A percentile compares a stretch with the other conserved stretches of the same genome.
phyloP scores from a whole-genome alignment of 1,140 invertebrate genomes.

The Mylabris phalerata region DNA sequence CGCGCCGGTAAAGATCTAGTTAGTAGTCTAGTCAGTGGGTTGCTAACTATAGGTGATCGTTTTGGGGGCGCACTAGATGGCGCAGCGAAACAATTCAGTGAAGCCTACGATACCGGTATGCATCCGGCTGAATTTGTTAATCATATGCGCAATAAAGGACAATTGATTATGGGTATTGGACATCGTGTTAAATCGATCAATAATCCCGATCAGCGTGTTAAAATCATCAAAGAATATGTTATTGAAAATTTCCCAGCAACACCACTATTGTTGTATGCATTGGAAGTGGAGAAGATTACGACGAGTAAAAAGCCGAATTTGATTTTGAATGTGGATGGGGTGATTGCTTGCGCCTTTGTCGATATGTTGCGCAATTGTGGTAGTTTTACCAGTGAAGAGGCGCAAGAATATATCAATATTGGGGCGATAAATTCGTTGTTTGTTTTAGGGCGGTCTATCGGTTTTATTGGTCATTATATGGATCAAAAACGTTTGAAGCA shows the following conservation, averaged over 20 bases:
- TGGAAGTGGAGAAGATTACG: conserved; percentile 98
- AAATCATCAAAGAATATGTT: conserved; percentile 95
- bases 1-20: conserved; percentile 98
- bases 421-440: conserved; percentile 98
- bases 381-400: conserved; percentile 95
- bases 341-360: conserved; percentile 95
- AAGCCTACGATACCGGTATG: conserved; percentile 83
- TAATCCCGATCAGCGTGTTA: conserved; percentile 97
- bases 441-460: conserved; percentile 95
- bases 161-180: conserved; percentile 98
- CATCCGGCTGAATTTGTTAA: conserved; percentile 99
- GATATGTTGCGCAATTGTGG: conserved; percentile 91
- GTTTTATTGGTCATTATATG: conserved; percentile 98
- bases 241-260: conserved; percentile 88
- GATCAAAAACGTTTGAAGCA: conserved; percentile 99
- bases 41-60: conserved; percentile 96
- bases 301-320: conserved; percentile 99
- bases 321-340: conserved; percentile 98
- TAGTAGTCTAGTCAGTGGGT: conserved; percentile 90
- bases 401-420: conserved; percentile 95
- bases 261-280: conserved; percentile 88
- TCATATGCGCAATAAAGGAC: conserved; percentile 91
- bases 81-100: conserved; percentile 92
- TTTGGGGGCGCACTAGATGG: conserved; percentile 98
- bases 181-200: conserved; percentile 97